A percentile compares a stretch with the other conserved stretches of the same genome.
phyloP scores from a whole-genome alignment of 2,797 vertebrate species.

The Apodemus agrarius region DNA sequence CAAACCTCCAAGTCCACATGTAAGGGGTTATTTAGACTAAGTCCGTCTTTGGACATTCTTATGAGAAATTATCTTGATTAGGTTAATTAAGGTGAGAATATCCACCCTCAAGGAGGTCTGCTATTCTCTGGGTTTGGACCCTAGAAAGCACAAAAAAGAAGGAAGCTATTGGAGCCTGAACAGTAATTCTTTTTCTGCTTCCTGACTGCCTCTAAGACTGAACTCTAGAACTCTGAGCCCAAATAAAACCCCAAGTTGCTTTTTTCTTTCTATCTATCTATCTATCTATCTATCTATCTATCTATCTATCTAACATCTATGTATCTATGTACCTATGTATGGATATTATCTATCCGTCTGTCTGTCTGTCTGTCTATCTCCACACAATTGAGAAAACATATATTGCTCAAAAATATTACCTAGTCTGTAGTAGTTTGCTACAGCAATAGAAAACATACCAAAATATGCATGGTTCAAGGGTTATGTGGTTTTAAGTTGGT shows the following conservation, averaged over 20 bases:
- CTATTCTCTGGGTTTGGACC: not conserved
- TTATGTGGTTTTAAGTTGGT: not conserved
- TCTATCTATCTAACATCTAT: fast-evolving
- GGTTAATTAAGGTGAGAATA: not conserved
- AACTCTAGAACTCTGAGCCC: not conserved
- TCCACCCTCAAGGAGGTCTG: not conserved
- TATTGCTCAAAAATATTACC: not conserved
- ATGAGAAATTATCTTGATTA: not conserved
- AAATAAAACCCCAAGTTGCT: not conserved
- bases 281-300: not conserved
- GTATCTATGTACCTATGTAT: not conserved
- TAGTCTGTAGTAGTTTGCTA: not conserved
- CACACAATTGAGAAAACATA: not conserved
- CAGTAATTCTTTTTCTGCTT: not conserved
- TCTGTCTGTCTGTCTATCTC: fast-evolving
- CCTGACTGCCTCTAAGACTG: not conserved
- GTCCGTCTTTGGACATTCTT: not conserved
- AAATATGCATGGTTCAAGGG: not conserved
- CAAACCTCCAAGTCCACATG: not conserved
- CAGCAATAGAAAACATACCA: not conserved
- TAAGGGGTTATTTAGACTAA: not conserved
- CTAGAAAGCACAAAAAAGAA: not conserved
- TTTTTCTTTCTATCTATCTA: not conserved
- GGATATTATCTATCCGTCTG: not conserved
- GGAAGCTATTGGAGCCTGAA: not conserved